Evolutionary conservation across 2,888 invertebrate genomes (phyloP).

Genomic region (Brachypalpus laphriformis): DNA sequence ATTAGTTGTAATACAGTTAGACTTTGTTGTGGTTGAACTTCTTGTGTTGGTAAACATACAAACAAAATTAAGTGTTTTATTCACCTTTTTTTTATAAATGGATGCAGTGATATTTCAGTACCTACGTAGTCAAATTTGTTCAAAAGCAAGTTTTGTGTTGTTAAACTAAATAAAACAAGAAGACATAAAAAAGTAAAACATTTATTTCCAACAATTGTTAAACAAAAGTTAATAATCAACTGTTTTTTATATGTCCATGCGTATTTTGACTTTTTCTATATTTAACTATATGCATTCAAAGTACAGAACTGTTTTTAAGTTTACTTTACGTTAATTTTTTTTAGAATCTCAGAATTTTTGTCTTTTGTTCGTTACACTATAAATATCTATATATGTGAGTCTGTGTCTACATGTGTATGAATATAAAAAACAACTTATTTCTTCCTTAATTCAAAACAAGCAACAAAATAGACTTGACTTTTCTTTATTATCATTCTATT

Average conservation of each 20-base stretch:
- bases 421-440: constrained; percentile 72
- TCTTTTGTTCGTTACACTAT: constrained; percentile 53
- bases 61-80: too few species aligned
- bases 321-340: constrained; percentile 38
- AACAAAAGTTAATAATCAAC: background rate
- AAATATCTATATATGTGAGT: constrained; percentile 67
- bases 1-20: background rate
- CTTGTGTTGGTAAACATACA: background rate
- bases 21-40: background rate
- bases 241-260: constrained; percentile 54
- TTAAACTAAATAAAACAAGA: too few species aligned
- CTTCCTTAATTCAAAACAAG: constrained; percentile 63
- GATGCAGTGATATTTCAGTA: too few species aligned
- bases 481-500: constrained; percentile 53
- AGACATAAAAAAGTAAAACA: background rate
- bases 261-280: constrained; percentile 15
- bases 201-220: background rate
- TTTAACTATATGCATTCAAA: constrained; percentile 57
- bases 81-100: too few species aligned
- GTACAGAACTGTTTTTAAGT: constrained; percentile 51
- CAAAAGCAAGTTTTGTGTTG: too few species aligned
- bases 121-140: too few species aligned
- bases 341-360: constrained; percentile 64
- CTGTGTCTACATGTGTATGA: constrained; percentile 72
- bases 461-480: constrained; percentile 62